Percentiles rank a stretch among this genome's conserved stretches.
These are phyloP conservation scores for Corythucha ciliata DNA, from an alignment of 2,888 invertebrate species.

Conservation along the genomic window DNA sequence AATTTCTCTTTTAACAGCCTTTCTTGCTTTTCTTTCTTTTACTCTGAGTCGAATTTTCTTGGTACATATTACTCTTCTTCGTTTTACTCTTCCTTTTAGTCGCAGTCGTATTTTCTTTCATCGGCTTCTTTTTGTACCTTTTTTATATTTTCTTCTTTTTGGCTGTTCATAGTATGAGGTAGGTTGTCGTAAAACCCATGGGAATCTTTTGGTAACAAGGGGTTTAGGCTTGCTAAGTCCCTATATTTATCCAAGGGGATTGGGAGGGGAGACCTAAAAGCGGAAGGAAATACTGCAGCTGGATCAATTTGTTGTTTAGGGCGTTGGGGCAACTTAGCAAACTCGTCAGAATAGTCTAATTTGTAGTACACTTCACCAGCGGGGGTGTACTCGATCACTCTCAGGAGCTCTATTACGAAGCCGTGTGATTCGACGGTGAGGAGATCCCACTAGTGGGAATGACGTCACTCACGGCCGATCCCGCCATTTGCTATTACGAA, in stretches of 20 bases:
- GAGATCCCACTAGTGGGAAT: too few species aligned
- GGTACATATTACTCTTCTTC: too few species aligned
- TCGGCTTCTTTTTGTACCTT: not conserved
- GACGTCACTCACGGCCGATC: too few species aligned
- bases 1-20: too few species aligned
- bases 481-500: too few species aligned
- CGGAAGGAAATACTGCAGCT: slow-evolving; percentile 5
- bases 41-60: too few species aligned
- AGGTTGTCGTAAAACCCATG: slow-evolving; percentile 23
- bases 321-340: slow-evolving; percentile 7
- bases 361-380: slow-evolving; percentile 17
- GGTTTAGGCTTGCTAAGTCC: slow-evolving; percentile 19
- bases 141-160: slow-evolving; percentile 13
- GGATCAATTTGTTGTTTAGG: slow-evolving; percentile 11
- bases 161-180: slow-evolving; percentile 13
- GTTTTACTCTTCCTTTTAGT: too few species aligned
- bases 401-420: too few species aligned
- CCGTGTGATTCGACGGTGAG: too few species aligned
- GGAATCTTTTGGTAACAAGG: slow-evolving; percentile 15
- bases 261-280: slow-evolving; percentile 2
- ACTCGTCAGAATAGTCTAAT: slow-evolving; percentile 22
- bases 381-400: slow-evolving; percentile 6
- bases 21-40: too few species aligned
- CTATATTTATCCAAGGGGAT: slow-evolving; percentile 19
- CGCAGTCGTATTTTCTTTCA: too few species aligned